Base-by-base conservation (phyloP, 2,113 vertebrate species). In the Callipepla californica region DNA sequence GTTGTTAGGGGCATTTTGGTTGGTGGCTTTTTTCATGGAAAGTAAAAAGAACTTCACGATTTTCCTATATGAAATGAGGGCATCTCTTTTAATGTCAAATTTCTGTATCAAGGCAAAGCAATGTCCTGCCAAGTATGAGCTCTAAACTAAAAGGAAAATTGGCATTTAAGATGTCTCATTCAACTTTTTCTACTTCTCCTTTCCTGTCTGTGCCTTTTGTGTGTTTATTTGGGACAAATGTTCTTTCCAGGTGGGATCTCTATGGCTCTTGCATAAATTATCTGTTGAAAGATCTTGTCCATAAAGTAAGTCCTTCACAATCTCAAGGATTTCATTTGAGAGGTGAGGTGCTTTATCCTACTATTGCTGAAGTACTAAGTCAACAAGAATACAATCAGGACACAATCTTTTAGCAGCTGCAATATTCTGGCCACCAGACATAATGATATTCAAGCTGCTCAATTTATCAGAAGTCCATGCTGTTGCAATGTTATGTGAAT, bases 61-160 rank as follows among this genome's bases (percentile, higher is more conserved):
- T 28, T 80, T 89, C 58, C 61, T 38, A 13, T 65, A 65, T 53
- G 38, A 90, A 83, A 90, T 59, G 25, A 74, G 72, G 92, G 51
- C 55, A 86, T 80, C 28, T 86, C 61, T 90, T 85, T 77, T 88
- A 84, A 90, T 72, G 51, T 84, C 77, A 61, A 38, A 86, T 94
- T 91, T 91, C 80, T 96, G 15, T 92, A 86, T 89, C 55, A 72
- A 77, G 51, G 86, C 85, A 89, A 79, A 84, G 40, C 51, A 53
- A 68, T 51, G 61, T 90, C 48, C 66, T 96, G 92, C 92, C 90
- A 92, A 94, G 57, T 78, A 65, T 51, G 72, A 95, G n/a, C 91
- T 82, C 73, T 93, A 86, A 94, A 92, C 55, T 75, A 53, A 93
- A 92, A 94, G 70, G 81, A 94, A 93, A 89, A 59, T 78, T 94